Conservation (phyloP, 92 coral and sea anemone species). For the Palythoa heliodiscus region DNA sequence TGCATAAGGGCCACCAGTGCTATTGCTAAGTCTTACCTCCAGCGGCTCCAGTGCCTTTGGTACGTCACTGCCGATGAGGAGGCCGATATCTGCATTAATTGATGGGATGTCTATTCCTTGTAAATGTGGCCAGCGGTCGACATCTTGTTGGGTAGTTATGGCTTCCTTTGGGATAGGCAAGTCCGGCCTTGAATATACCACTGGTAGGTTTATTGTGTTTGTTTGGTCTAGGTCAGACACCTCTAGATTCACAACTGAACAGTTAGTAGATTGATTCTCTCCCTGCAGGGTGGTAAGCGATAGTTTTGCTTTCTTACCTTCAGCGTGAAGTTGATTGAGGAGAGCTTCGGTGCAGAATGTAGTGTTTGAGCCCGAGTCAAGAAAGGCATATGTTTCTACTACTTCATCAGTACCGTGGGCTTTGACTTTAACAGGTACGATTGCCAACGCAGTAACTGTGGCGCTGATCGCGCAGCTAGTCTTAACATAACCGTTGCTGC, state of each 20-base stretch:
- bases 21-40: slow-evolving; percentile 34
- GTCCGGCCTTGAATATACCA: slow-evolving; percentile 27
- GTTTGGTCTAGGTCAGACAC: slow-evolving; percentile 17
- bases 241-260: slow-evolving; percentile 30
- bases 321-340: slow-evolving; percentile 1
- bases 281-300: slow-evolving; percentile 39
- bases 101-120: background rate
- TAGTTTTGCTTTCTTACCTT: slow-evolving; percentile 25
- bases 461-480: slow-evolving; percentile 9
- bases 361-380: slow-evolving; percentile 43
- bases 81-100: background rate
- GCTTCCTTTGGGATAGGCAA: slow-evolving; percentile 7
- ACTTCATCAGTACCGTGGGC: slow-evolving; percentile 6
- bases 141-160: too few relatives aligned
- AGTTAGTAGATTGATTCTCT: slow-evolving; percentile 12
- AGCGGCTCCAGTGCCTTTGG: slow-evolving; percentile 28
- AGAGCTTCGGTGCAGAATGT: slow-evolving; percentile 40
- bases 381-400: slow-evolving; percentile 38
- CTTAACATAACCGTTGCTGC: slow-evolving; percentile 38
- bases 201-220: slow-evolving; percentile 10
- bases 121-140: too few relatives aligned
- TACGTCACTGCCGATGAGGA: slow-evolving; percentile 3
- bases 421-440: slow-evolving; percentile 42
- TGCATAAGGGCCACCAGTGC: slow-evolving; percentile 25
- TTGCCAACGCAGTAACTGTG: slow-evolving; percentile 39